Evolutionary conservation across 2,797 vertebrate genomes (phyloP).

Genomic region (Buphagus erythrorhynchus): DNA sequence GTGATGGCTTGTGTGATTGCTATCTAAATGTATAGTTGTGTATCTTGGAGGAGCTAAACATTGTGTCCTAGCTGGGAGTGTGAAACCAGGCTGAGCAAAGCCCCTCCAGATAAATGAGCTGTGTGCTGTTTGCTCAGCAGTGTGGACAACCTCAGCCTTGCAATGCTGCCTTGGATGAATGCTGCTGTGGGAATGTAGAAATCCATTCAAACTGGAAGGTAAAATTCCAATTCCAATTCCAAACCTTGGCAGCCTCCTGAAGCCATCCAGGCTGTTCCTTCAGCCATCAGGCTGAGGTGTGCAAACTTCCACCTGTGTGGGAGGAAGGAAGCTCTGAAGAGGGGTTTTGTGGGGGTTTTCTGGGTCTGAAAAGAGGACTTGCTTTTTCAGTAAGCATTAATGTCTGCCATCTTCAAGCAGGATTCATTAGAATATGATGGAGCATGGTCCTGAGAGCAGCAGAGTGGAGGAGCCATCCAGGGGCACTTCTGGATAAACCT

Average conservation of each 20-base stretch:
- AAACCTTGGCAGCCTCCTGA: background rate
- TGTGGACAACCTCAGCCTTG: background rate
- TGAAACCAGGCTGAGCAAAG: conserved; percentile 24
- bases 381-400: background rate
- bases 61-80: background rate
- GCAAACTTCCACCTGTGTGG: accelerated
- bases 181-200: background rate
- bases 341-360: background rate
- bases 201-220: accelerated
- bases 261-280: background rate
- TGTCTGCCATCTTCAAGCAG: background rate
- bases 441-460: background rate
- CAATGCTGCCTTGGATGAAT: background rate
- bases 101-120: conserved; percentile 26
- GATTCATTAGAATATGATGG: background rate
- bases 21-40: background rate
- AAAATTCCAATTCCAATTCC: background rate
- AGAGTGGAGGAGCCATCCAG: accelerated
- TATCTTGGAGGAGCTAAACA: background rate
- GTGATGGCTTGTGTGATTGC: conserved; percentile 24
- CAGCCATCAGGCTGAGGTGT: background rate
- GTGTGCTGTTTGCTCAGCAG: background rate
- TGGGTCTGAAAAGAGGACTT: background rate
- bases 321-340: background rate
- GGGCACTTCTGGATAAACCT: background rate